Percentiles rank a stretch among this genome's conserved stretches.
These are phyloP conservation scores for Branchellion lobata DNA, from an alignment of 2,888 invertebrate species.

Conservation along the genomic window DNA sequence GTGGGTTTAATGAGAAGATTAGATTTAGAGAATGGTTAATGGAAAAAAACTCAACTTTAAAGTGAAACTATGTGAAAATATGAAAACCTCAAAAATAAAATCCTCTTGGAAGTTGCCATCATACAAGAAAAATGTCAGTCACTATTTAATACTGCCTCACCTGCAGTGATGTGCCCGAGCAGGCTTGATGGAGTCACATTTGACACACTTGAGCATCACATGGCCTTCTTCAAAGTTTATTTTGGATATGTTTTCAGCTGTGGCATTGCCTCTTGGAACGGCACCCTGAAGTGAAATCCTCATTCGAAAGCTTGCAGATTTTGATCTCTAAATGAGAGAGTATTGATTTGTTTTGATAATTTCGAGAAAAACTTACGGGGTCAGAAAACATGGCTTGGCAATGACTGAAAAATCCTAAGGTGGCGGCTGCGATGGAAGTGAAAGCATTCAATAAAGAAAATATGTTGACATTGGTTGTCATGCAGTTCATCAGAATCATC, in stretches of 20 bases:
- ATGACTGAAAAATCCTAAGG: constrained; percentile 42
- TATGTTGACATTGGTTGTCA: constrained; percentile 11
- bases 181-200: constrained; percentile 77
- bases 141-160: too few relatives aligned
- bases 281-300: constrained; percentile 61
- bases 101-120: too few relatives aligned
- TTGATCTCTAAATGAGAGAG: too few relatives aligned
- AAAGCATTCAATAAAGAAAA: not conserved
- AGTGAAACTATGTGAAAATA: too few relatives aligned
- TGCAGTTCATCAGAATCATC: constrained; percentile 35
- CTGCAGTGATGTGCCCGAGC: constrained; percentile 83
- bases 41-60: too few relatives aligned
- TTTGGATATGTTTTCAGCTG: constrained; percentile 60
- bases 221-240: constrained; percentile 61
- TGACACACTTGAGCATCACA: constrained; percentile 70
- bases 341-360: not conserved
- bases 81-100: too few relatives aligned
- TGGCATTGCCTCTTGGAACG: constrained; percentile 63
- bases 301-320: too few relatives aligned
- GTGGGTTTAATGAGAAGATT: too few relatives aligned
- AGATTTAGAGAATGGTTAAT: too few relatives aligned
- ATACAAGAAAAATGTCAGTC: too few relatives aligned
- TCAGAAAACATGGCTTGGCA: constrained; percentile 46
- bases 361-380: constrained; percentile 43
- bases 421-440: constrained; percentile 27